Evolutionary conservation across 2,888 invertebrate genomes (phyloP), one percentile per base, ranked within the genome.

Genomic region (Cataglyphis cursor): DNA sequence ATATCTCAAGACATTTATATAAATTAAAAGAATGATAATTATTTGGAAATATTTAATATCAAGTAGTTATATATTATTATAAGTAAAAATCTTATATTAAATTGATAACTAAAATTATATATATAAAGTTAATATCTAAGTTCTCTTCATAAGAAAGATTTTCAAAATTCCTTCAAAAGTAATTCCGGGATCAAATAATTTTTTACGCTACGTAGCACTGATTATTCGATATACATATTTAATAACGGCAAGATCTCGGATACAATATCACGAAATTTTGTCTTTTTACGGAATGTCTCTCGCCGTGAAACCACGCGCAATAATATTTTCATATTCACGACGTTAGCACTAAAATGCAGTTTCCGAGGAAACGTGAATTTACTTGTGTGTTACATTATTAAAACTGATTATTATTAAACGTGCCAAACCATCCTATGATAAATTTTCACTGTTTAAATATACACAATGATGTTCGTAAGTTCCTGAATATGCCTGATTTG

Each of bases 281-380:
- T 44, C 1, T n/a, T 0, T 15, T 24, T 54, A 75, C 35, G 51
- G 65, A 24, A 24, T 54, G n/a, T 41, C 12, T 12, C 54, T 68
- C 15, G 70, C 12, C 15, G 28, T 41, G 24, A 66, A 51, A 51
- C n/a, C 75, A 28, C 18, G 44, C n/a, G 54, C 38, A 76, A 76
- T 54, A 68, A 78, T 41, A 78, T 70, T 78, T 78, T 18, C 70
- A 78, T 78, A 76, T 68, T 38, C 41, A 18, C n/a, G 8, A 41
- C 70, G 68, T 66, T 41, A 70, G 38, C 48, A 62, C n/a, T n/a
- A 9, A 75, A 57, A 68, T 24, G 18, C 18, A 28, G 21, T 78
- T 57, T 57, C 4, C 21, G 18, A 12, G 21, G 59, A 78, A 70
- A 70, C 57, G 59, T 21, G 54, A 78, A 70, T 78, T 68, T 78